phyloP scores from a whole-genome alignment of 2,113 vertebrate genomes.

The Todiramphus saurophagus region DNA sequence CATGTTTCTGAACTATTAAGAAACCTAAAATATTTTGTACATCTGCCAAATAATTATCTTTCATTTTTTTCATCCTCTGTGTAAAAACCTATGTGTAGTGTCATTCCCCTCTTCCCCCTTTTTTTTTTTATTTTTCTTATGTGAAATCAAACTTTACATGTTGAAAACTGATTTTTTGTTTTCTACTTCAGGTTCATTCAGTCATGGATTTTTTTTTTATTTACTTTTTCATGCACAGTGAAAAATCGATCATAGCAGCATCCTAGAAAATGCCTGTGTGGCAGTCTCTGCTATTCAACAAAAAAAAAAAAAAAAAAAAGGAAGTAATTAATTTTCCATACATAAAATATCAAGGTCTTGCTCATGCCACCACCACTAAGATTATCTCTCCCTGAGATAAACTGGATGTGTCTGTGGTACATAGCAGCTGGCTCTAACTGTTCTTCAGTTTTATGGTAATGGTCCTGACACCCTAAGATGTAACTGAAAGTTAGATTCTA shows the following conservation, averaged over 20 bases:
- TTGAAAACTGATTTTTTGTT: not conserved
- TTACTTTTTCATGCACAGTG: not conserved
- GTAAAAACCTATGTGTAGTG: not conserved
- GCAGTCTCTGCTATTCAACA: not conserved
- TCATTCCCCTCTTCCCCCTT: fast-evolving
- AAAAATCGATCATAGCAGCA: not conserved
- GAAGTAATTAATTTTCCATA: not conserved
- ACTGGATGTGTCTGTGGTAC: not conserved
- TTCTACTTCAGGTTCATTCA: not conserved
- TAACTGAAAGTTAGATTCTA: not conserved
- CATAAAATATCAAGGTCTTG: not conserved
- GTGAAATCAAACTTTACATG: not conserved
- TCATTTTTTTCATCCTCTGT: not conserved
- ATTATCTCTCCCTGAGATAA: not conserved
- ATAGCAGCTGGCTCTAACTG: not conserved
- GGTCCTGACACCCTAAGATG: not conserved
- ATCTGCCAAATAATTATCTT: not conserved
- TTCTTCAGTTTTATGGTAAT: not conserved
- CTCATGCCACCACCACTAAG: not conserved
- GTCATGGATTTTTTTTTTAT: not conserved
- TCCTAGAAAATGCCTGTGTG: not conserved
- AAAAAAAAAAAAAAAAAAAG: not conserved
- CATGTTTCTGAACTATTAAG: not conserved
- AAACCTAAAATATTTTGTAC: not conserved
- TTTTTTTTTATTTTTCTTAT: not conserved